Evolutionary conservation across 2,113 vertebrate species (phyloP), one percentile per base, ranked within the genome.

Genomic region (Pomatorhinus ruficollis): DNA sequence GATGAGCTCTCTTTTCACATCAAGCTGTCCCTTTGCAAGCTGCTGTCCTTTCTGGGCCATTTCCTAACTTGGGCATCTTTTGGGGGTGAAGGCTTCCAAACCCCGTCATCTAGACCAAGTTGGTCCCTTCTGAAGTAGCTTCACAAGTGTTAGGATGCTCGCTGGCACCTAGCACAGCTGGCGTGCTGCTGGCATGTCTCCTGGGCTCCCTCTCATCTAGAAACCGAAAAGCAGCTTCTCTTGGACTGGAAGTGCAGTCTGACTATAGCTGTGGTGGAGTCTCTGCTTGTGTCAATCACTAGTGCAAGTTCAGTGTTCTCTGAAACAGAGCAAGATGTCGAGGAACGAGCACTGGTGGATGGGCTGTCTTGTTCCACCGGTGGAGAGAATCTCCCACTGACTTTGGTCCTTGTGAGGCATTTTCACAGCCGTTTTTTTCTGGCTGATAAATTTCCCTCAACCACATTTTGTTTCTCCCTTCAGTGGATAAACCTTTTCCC

Each of bases 141-240:
- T 45, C 45, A 52, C 63, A 52, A 72, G 13, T 18, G 27, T 28
- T 24, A 4, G 20, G 23, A 11, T 4, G 2, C 35, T 64, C 0
- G 0, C 61, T 6, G 6, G 72, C 50, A 23, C 16, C 22, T 30
- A 2, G 7, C 1, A 0, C 1, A 0, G 13, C 24, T 1, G 0
- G 11, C 0, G 0, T 72, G 63, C 52, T 72, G n/a, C 72, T 40
- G 63, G 39, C 54, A 45, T 6, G 63, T 82, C 33, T 59, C 35
- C 53, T 40, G 64, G 39, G n/a, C 75, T 77, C 44, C 44, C 11
- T 89, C 40, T 94, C 76, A 93, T 96, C 85, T 80, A 71, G 90
- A 96, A 95, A 96, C 85, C 0, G 2, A 93, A 70, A 94, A 92
- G 68, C 0, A 0, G 56, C 60, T 81, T 85, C 63, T 91, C 42